Evolutionary conservation across 1,140 invertebrate species (phyloP).

Genomic region (Carcinoscorpius rotundicauda): DNA sequence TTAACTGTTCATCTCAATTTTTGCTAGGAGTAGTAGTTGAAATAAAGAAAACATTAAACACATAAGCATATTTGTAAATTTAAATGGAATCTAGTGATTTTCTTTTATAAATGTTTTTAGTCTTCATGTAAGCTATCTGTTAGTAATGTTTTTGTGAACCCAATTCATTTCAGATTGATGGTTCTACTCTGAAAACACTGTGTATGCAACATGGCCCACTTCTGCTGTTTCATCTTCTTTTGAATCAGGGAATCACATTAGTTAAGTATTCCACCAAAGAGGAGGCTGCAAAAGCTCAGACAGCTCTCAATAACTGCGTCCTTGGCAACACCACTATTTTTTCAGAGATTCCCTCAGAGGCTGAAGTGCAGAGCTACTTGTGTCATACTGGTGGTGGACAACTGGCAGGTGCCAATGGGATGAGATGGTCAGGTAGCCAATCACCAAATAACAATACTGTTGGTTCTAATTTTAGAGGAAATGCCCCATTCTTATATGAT

Average conservation of each 20-base stretch:
- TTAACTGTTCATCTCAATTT: too few species aligned
- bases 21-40: too few species aligned
- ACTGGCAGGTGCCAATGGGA: slow-evolving; percentile 40
- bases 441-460: slow-evolving; percentile 20
- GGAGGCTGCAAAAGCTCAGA: slow-evolving; percentile 91
- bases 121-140: too few species aligned
- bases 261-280: slow-evolving; percentile 82
- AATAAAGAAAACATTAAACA: too few species aligned
- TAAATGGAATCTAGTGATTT: too few species aligned
- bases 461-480: slow-evolving; percentile 20
- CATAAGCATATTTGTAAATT: too few species aligned
- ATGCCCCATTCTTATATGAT: slow-evolving; percentile 34
- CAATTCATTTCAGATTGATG: slow-evolving; percentile 60
- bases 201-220: slow-evolving; percentile 93
- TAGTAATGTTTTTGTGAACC: too few species aligned
- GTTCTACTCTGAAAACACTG: slow-evolving; percentile 83
- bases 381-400: slow-evolving; percentile 31
- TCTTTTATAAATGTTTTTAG: too few species aligned
- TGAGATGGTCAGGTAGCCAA: slow-evolving; percentile 21
- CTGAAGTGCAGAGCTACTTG: slow-evolving; percentile 70
- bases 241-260: slow-evolving; percentile 75
- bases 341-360: slow-evolving; percentile 80
- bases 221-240: slow-evolving; percentile 80
- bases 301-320: slow-evolving; percentile 87
- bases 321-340: slow-evolving; percentile 91